Base-by-base conservation (phyloP, 2,888 invertebrate species). In the Eucriotettix oculatus region DNA sequence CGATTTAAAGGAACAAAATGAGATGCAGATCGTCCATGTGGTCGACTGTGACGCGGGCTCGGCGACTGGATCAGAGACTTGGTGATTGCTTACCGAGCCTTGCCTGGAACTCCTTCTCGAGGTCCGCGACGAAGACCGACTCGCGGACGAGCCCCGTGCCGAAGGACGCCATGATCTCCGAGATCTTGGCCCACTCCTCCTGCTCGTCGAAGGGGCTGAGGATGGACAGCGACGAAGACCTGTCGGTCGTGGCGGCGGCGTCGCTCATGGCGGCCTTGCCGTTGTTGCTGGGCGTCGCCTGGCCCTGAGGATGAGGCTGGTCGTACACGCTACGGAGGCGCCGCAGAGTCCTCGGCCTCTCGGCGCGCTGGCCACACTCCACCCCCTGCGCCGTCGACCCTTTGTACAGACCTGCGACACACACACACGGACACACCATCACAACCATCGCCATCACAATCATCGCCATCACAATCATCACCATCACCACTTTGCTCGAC, bases 111-210 rank as follows among this genome's bases (percentile, higher is more conserved):
- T 88, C 88, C 69, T 86, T 85, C 69, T 88, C 87, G 63, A 88
- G 73, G 68, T 88, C 88, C 9, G 83, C 83, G 56, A 87, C 86
- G 72, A 87, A 86, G 16, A 87, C 86, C 0, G 86, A 86, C 70
- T 86, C 87, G 17, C 86, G 74, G 14, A 89, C 84, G 44, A 90
- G 80, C 60, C 87, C 88, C 65, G 87, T 89, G 63, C 94, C 93
- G 70, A 96, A 91, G 1, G 92, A 90, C 54, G 92, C 92, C 86
- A 96, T 90, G 69, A 95, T 95, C 75, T 94, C 92, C 56, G 91
- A 90, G 68, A 96, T 94, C 76, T 94, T 91, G 40, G 91, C 91
- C 91, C 96, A 95, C 76, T 96, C 95, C 75, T 93, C 92, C 75
- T 90, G 85, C 71, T 94, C 93, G 76, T 94, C 91, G 73, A 92